These are phyloP conservation scores for Elephantulus edwardii DNA, from an alignment of 2,113 vertebrate species.

Conservation along the genomic window DNA sequence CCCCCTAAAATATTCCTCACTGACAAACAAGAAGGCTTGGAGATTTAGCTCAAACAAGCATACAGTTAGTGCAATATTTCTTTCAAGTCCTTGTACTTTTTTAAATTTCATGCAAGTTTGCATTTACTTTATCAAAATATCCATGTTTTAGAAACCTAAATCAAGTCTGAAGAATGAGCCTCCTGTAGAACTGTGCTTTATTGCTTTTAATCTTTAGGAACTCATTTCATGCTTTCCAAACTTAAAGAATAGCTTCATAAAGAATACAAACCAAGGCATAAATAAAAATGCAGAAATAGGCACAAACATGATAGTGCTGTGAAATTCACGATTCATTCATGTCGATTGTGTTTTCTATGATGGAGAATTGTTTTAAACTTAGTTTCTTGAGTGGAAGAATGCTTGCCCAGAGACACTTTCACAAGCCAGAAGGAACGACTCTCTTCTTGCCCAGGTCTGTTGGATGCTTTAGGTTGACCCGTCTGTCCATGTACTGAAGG, in stretches of 20 bases:
- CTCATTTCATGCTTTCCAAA: neutral
- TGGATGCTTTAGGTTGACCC: neutral
- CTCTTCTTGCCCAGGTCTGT: neutral
- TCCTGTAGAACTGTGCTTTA: neutral
- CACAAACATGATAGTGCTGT: neutral
- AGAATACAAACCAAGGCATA: neutral
- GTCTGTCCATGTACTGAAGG: neutral
- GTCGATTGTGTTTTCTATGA: neutral
- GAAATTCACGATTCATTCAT: neutral
- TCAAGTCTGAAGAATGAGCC: neutral
- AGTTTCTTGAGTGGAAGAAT: neutral
- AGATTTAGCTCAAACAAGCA: neutral
- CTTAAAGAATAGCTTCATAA: constrained; percentile 1
- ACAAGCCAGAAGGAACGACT: neutral
- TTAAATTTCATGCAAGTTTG: neutral
- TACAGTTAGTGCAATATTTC: neutral
- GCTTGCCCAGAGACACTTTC: rapidly evolving
- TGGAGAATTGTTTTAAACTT: neutral
- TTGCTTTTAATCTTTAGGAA: neutral
- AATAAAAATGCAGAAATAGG: neutral
- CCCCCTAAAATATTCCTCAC: neutral
- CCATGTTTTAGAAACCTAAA: neutral
- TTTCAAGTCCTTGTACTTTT: neutral
- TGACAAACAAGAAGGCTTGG: neutral
- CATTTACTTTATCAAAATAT: neutral